Evolutionary conservation across 2,888 invertebrate species (phyloP).

Genomic region (Drosophila ezoana): DNA sequence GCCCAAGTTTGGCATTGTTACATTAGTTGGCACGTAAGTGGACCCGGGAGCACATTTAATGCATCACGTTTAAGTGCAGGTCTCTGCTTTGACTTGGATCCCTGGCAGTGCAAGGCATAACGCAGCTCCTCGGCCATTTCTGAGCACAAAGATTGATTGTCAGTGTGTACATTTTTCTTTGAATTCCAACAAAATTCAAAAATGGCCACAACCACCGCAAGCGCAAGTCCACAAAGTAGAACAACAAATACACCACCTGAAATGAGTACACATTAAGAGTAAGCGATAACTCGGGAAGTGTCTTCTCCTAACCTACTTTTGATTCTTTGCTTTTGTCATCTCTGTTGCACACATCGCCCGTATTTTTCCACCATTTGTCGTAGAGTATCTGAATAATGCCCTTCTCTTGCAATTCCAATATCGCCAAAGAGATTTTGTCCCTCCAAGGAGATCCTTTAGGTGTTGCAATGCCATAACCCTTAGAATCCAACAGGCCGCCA

Average conservation of each 20-base stretch:
- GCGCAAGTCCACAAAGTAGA: conserved; percentile 94
- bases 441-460: conserved; percentile 98
- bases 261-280: conserved; percentile 4
- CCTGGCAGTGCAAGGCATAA: conserved; percentile 95
- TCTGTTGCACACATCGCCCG: conserved; percentile 94
- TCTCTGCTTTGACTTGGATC: conserved; percentile 91
- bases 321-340: conserved; percentile 95
- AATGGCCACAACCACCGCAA: conserved; percentile 96
- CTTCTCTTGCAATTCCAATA: conserved; percentile 97
- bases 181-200: conserved; percentile 98
- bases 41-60: conserved; percentile 90
- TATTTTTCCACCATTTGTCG: conserved; percentile 99
- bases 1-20: conserved; percentile 76
- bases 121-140: conserved; percentile 97
- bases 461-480: conserved; percentile 97
- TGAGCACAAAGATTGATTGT: conserved; percentile 94
- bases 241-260: conserved; percentile 98
- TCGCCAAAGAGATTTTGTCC: conserved; percentile 97
- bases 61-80: conserved; percentile 92
- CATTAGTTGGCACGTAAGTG: conserved; percentile 87
- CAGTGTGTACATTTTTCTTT: conserved; percentile 93
- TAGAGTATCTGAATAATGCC: conserved; percentile 96
- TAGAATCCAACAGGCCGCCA: conserved; percentile 88
- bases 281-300: not conserved
- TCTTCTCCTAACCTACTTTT: conserved; percentile 85